Evolutionary conservation across 1,140 invertebrate species (phyloP), one percentile per base, ranked within the genome.

Genomic region (Tetragnatha versicolor): DNA sequence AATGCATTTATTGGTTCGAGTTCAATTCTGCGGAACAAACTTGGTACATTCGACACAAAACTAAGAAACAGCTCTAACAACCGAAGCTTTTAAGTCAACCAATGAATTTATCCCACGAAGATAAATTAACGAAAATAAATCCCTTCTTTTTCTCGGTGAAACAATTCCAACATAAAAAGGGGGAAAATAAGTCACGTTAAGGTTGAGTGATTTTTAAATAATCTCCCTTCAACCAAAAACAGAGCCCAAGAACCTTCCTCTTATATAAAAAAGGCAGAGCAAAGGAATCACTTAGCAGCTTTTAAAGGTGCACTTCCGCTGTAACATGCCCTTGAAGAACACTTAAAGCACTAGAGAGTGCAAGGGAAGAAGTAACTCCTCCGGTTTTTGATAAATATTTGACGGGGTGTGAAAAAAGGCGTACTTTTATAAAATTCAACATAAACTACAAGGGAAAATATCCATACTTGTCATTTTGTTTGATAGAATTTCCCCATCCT

Each of bases 231-330:
- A n/a, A 35, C 45, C 27, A 31, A 68, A n/a, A n/a, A 22, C 35
- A 25, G 61, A 65, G 61, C 61, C 12, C 39, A 27, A 68, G 33
- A 68, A 51, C 51, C 29, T 31, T 49, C 9, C n/a, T n/a, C n/a
- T n/a, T n/a, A n/a, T 12, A 22, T 10, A 33, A 9, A 70, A 27
- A 53, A 70, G 37, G 39, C 31, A 53, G 29, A 53, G 17, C 10
- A 55, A 25, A 25, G 14, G 31, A 70, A 70, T 70, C 68, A 70
- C 68, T 70, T 70, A 70, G 33, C 68, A 55, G 68, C 68, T 70
- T 53, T 53, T 53, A 51, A 70, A 55, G 47, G 33, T 70, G 31
- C 47, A 37, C 49, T 70, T 70, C 12, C 33, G 17, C 47, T 7
- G 22, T 53, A 70, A 55, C 31, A 51, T 53, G 20, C n/a, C 17